phyloP scores from a whole-genome alignment of 53 echinoderm and acorn worm genomes.

The Luidia sarsii region DNA sequence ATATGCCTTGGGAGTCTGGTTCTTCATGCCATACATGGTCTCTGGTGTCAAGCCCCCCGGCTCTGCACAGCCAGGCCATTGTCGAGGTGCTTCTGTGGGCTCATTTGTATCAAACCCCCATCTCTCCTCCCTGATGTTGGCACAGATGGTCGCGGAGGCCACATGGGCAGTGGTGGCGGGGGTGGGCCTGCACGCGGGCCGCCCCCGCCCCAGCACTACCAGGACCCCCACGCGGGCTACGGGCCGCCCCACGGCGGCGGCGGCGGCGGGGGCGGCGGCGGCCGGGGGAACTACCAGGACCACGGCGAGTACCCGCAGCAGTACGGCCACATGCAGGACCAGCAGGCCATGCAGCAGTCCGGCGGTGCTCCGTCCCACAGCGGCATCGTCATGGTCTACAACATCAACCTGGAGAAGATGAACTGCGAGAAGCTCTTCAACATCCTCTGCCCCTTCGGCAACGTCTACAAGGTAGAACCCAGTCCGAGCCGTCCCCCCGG shows the following conservation, averaged over 20 bases:
- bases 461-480: constrained; percentile 89
- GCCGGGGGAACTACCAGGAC: constrained; percentile 59
- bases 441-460: constrained; percentile 94
- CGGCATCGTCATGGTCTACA: constrained; percentile 94
- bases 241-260: constrained; percentile 69
- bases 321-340: constrained; percentile 73
- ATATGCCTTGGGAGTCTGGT: too few relatives aligned
- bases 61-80: too few relatives aligned
- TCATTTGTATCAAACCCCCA: too few relatives aligned
- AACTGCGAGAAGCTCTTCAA: constrained; percentile 98
- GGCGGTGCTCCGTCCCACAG: constrained; percentile 75
- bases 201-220: constrained; percentile 43
- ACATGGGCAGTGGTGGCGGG: constrained; percentile 9
- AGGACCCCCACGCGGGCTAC: constrained; percentile 51
- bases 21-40: too few relatives aligned
- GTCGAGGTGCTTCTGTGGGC: too few relatives aligned
- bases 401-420: constrained; percentile 89
- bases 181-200: constrained; percentile 15
- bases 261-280: constrained; percentile 51
- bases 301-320: constrained; percentile 65
- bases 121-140: background rate
- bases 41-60: too few relatives aligned
- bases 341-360: constrained; percentile 79
- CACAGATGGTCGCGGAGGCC: constrained; percentile 33
- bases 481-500: too few relatives aligned